Base-by-base conservation (phyloP, 2,888 invertebrate genomes). In the Drosophila setosimentum region DNA sequence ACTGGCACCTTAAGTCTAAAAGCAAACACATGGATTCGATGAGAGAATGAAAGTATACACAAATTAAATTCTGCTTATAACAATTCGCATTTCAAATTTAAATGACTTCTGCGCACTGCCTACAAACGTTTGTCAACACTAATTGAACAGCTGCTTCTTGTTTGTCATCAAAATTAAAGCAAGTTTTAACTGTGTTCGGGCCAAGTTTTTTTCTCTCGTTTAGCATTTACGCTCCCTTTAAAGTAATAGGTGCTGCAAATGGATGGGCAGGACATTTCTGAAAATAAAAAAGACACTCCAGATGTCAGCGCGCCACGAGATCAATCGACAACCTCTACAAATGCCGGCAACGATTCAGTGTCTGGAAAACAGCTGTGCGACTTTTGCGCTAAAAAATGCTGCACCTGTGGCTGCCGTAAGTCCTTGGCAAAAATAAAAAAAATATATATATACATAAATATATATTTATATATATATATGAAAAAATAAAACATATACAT, bases 371-470 rank as follows among this genome's bases (percentile, higher is more conserved):
- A 66, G 66, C 78, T 70, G 64, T 64, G 76, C 32, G 40, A 65
- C 18, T 68, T 57, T 32, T 68, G 76, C 37, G 29, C 27, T 32
- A 58, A 21, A n/a, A 32, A 61, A 32, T 30, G 11, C n/a, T 72
- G 69, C 78, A 73, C 59, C 51, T 83, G 73, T 65, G 61, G 54
- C 53, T 83, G 81, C 51, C 50, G 86, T 83, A 76, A 74, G 86
- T 78, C 10, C 10, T 13, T 63, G 24, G 55, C 8, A 2, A n/a
- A 2, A 24, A 27, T 24, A 48, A 8, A 21, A 21, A 18, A 18
- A 11, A 2, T 18, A 24, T 2, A 18, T 40, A 27, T 11, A 10
- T 0, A 49, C 2, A 3, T 29, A 16, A 7, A 6, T 16, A 11
- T 7, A 18, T 18, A 1, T 2, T 13, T 2, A 18, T 13, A 7